phyloP scores from a whole-genome alignment of 2,797 vertebrate species.

The Muscicapa striata region DNA sequence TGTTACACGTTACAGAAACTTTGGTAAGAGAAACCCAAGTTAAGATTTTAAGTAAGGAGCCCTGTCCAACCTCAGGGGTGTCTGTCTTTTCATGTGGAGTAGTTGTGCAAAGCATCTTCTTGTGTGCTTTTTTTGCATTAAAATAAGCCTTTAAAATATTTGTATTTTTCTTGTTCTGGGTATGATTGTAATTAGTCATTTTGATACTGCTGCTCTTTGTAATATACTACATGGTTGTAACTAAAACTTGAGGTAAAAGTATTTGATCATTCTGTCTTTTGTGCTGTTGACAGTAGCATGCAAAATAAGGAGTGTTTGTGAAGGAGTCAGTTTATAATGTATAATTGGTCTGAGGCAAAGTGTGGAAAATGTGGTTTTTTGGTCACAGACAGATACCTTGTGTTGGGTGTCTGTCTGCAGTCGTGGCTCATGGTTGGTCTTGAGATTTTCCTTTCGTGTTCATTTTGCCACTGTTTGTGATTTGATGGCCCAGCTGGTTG shows the following conservation, averaged over 20 bases:
- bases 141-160: not conserved
- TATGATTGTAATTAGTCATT: not conserved
- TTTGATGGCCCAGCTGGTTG: not conserved
- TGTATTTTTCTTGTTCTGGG: not conserved
- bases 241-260: not conserved
- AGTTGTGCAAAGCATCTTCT: not conserved
- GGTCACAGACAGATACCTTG: not conserved
- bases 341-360: not conserved
- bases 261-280: not conserved
- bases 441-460: not conserved
- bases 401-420: not conserved
- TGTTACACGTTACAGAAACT: not conserved
- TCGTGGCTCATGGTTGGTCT: not conserved
- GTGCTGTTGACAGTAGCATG: not conserved
- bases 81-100: not conserved
- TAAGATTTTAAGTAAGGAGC: not conserved
- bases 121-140: not conserved
- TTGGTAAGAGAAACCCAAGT: not conserved
- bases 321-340: not conserved
- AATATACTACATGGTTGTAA: rapidly evolving
- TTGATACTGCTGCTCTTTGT: not conserved
- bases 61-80: not conserved
- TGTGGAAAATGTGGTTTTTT: not conserved
- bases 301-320: not conserved
- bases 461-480: not conserved